A percentile compares a stretch with the other conserved stretches of the same genome.
Conservation (phyloP, 2,888 invertebrate genomes). For the Netelia fuscicornis region DNA sequence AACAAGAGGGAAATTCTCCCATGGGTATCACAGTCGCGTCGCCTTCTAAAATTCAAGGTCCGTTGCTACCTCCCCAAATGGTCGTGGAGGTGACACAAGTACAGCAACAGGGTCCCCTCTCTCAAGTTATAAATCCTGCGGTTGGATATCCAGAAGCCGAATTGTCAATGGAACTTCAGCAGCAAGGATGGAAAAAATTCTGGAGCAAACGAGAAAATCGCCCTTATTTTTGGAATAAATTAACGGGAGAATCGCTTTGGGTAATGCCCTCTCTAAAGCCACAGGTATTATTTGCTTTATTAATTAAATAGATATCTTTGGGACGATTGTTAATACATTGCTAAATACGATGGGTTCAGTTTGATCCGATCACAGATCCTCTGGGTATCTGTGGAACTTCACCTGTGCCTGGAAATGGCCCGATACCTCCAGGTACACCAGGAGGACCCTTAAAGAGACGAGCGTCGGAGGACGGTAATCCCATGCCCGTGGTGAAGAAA, state of each 20-base stretch:
- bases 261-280: constrained; percentile 94
- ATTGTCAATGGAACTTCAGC: constrained; percentile 89
- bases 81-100: constrained; percentile 81
- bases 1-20: constrained; percentile 77
- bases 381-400: constrained; percentile 90
- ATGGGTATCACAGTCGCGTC: constrained; percentile 84
- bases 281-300: constrained; percentile 84
- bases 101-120: constrained; percentile 80
- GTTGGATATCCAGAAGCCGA: constrained; percentile 84
- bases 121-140: constrained; percentile 77
- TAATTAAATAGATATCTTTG: not conserved
- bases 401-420: constrained; percentile 82
- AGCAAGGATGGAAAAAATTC: constrained; percentile 98
- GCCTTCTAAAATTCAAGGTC: constrained; percentile 84
- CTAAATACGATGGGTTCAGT: constrained; percentile 84
- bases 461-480: constrained; percentile 91
- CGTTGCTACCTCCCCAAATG: constrained; percentile 79
- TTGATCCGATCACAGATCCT: constrained; percentile 97
- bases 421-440: constrained; percentile 82
- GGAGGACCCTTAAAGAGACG: constrained; percentile 89
- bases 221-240: constrained; percentile 98
- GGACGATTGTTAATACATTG: constrained; percentile 4
- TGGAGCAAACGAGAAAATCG: constrained; percentile 98
- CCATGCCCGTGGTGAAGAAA: constrained; percentile 93
- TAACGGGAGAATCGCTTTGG: constrained; percentile 98